Evolutionary conservation across 2,888 invertebrate genomes (phyloP), one percentile per base, ranked within the genome.

Genomic region (Periphyllus acericola): DNA sequence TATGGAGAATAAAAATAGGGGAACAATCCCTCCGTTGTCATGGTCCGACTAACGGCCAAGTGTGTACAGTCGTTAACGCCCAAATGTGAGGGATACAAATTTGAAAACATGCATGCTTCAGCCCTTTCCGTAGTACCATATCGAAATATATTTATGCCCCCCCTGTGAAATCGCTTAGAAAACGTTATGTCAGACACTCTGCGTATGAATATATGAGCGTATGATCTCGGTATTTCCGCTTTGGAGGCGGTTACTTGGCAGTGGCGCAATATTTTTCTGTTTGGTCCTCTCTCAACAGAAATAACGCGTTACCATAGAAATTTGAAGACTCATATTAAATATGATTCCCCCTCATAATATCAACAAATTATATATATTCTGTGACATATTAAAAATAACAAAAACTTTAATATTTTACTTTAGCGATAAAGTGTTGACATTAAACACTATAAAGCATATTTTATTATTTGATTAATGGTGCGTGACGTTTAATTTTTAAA

Each of bases 241-340:
- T 66, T 21, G 46, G n/a, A 84, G 84, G 84, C 84, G 84, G 75
- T 84, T 76, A 84, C 66, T 84, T 84, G 84, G 84, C 84, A 84
- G 66, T 25, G 11, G 74, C 9, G 25, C 84, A 84, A 68, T 84
- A 76, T 84, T 84, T 76, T 84, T 83, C 71, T 32, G 32, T 72
- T 83, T 72, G 72, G 72, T 83, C 82, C 29, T 82, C 32, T 82
- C 29, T 82, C 52, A 32, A 32, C 82, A 55, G n/a, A 72, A 34
- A 72, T 52, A 32, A 82, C 19, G 25, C 29, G 82, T 82, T 60
- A 55, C 46, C 4, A 74, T 83, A 40, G 60, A 83, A n/a, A 55
- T 83, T 83, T 71, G 11, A 36, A 36, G 34, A 60, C 40, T 29
- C 36, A 36, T 83, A 83, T 75, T 75, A 75, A 71, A 75, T 66